Evolutionary conservation across 2,797 vertebrate genomes (phyloP), one percentile per base, ranked within the genome.

Genomic region (Crocidura indochinensis): DNA sequence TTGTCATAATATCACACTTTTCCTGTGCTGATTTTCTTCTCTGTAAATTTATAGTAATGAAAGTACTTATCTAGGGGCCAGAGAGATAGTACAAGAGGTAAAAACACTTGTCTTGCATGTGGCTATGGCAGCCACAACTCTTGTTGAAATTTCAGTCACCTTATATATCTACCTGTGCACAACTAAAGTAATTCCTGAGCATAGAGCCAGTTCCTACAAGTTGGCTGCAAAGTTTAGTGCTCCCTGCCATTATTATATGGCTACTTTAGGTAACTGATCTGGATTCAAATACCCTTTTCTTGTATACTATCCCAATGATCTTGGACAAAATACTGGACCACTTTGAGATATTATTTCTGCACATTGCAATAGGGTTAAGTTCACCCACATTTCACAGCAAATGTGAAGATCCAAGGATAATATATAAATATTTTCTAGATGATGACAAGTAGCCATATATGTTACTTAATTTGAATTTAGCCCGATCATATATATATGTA

Each of bases 271-370:
- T 27, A 47, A 65, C 73, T 3, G 53, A 11, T 71, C 29, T 31
- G 17, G 15, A 19, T 69, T 87, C 38, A 88, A 27, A 71, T 69
- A 27, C 44, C 91, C 12, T 38, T 76, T 84, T 73, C 26, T 47
- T 72, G 19, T 26, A 0, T 62, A 46, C 9, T 26, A 38, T 38
- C 47, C 75, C 46, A 26, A 4, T 67, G 47, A 85, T 19, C 14
- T 47, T 65, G 7, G 77, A 56, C 12, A 65, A 64, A 86, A 31
- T 56, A 60, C 26, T 71, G 29, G 15, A n/a, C 80, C 68, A 73
- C 15, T 84, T 7, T 88, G 60, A 93, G 72, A 6, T 19, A 68
- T 1, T 47, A 46, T 77, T 94, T 94, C 83, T 94, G 27, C 47
- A 73, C 46, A 29, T 11, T 26, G 11, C 74, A 86, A 87, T 26